These are phyloP conservation scores for Odontomachus brunneus DNA, from an alignment of 1,140 invertebrate species.

Conservation along the genomic window DNA sequence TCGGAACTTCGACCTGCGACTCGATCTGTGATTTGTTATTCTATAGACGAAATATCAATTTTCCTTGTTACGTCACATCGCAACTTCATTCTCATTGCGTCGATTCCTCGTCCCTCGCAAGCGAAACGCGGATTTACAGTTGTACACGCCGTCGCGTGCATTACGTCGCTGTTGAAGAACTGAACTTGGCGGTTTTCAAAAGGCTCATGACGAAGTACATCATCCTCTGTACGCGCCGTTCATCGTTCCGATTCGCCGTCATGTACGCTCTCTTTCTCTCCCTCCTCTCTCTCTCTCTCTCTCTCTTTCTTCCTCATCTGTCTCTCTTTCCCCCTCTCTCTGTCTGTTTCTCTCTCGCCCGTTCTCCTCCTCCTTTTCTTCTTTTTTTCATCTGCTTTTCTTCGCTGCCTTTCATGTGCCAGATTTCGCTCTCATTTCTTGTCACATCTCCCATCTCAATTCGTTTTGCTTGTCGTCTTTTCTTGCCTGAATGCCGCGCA, in stretches of 20 bases:
- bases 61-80: not conserved
- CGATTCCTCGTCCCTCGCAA: not conserved
- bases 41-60: not conserved
- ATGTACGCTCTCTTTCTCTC: not conserved
- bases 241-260: slow-evolving; percentile 18
- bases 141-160: not conserved
- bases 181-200: not conserved
- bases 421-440: slow-evolving; percentile 52
- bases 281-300: not conserved
- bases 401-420: slow-evolving; percentile 62
- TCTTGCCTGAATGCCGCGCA: slow-evolving; percentile 50
- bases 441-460: slow-evolving; percentile 56
- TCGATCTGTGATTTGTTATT: slow-evolving; percentile 21
- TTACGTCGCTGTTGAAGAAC: not conserved
- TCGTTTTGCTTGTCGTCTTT: slow-evolving; percentile 52
- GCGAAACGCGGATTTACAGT: not conserved
- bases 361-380: not conserved
- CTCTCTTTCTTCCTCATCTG: not conserved
- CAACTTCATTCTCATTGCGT: too few species aligned
- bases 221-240: slow-evolving; percentile 9
- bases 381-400: slow-evolving; percentile 55
- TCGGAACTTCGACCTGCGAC: not conserved
- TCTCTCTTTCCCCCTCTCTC: not conserved
- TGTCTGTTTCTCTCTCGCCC: not conserved
- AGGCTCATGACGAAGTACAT: not conserved